Evolutionary conservation across 2,797 vertebrate species (phyloP), one percentile per base, ranked within the genome.

Genomic region (Galagoides demidoff): DNA sequence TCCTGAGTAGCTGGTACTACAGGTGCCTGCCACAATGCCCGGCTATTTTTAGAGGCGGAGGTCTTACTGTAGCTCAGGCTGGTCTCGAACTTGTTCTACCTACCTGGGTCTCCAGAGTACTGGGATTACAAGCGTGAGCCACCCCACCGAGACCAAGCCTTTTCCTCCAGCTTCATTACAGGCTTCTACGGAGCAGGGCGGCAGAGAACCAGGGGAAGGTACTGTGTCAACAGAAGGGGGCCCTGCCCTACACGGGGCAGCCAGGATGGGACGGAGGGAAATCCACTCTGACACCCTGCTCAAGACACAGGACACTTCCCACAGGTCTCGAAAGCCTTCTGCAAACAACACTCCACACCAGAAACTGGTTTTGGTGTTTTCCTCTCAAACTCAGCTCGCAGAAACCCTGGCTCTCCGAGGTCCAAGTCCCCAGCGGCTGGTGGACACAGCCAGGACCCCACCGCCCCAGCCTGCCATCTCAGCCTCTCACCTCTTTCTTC

Each of bases 401-500:
- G 34, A 64, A 29, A 37, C 23, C 66, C 20, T 1, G 1, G 23
- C 29, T 16, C 63, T 2, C 61, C 1, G 8, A 29, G 89, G 64
- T 10, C 37, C 57, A 3, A 27, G 45, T 5, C 31, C 37, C 0
- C 0, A 5, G 27, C 7, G 1, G 0, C 10, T 52, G 0, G 0
- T 16, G 68, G 19, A 9, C 3, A 1, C 8, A 29, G 17, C 63
- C 37, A 4, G 7, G 45, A 1, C 10, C 45, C 34, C 1, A 0
- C 0, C 0, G 2, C 39, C 52, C 16, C 0, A 0, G 0, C 22
- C n/a, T 49, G 0, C n/a, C 2, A 2, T 43, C 91, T 22, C 29
- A 0, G 14, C n/a, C 55, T 7, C 92, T 34, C 97, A 99, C 99
- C 99, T 99, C 99, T 98, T 99, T 99, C 98, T 99, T 99, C 98